These are phyloP conservation scores for Venusia cambrica DNA, from an alignment of 2,888 invertebrate genomes.

Conservation along the genomic window DNA sequence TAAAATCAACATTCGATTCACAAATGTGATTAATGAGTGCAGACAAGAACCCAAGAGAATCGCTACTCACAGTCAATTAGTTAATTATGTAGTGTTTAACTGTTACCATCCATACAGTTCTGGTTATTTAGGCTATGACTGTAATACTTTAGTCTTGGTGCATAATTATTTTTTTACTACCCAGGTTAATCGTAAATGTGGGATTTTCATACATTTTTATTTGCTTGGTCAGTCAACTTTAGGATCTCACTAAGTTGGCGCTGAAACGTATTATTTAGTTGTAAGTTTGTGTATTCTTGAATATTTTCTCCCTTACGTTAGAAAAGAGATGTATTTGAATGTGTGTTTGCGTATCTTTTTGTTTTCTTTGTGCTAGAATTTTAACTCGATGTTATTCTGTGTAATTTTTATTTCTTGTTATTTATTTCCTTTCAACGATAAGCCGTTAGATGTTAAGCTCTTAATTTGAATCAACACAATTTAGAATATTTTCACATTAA, in stretches of 20 bases:
- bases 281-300: conserved; percentile 12
- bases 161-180: conserved; percentile 58
- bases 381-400: conserved; percentile 47
- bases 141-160: conserved; percentile 53
- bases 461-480: conserved; percentile 19
- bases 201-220: too few species aligned
- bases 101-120: too few species aligned
- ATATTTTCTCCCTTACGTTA: too few species aligned
- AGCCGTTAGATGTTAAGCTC: conserved; percentile 25
- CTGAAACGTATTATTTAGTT: conserved; percentile 27
- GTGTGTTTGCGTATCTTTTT: conserved; percentile 33
- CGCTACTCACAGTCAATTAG: too few species aligned
- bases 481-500: conserved; percentile 6
- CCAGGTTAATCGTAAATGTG: too few species aligned
- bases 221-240: too few species aligned
- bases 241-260: conserved; percentile 1
- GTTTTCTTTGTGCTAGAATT: conserved; percentile 38
- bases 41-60: too few species aligned
- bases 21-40: too few species aligned
- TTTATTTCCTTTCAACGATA: conserved; percentile 31
- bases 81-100: too few species aligned
- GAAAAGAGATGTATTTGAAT: too few species aligned
- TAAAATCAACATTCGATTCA: too few species aligned
- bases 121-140: conserved; percentile 69
- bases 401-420: conserved; percentile 38